phyloP scores from a whole-genome alignment of 1,140 invertebrate species.

The Maniola jurtina region DNA sequence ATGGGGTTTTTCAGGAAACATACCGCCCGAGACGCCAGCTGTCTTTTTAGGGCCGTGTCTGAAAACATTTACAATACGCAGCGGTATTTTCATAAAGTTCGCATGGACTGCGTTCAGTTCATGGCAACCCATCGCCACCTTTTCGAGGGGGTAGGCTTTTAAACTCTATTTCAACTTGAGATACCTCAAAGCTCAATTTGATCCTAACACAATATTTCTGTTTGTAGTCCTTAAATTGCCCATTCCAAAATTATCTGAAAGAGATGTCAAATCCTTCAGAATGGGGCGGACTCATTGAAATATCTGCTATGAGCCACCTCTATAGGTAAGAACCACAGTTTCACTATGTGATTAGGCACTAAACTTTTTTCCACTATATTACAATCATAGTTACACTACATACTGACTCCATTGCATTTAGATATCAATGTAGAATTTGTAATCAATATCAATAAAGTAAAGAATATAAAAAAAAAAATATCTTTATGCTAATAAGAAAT shows the following conservation, averaged over 20 bases:
- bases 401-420: no score
- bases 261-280: conserved; percentile 85
- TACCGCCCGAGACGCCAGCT: conserved; percentile 89
- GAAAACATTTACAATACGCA: conserved; percentile 92
- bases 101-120: conserved; percentile 85
- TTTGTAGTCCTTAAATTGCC: conserved; percentile 79
- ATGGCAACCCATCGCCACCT: conserved; percentile 80
- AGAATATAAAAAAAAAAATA: no score
- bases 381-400: neutral
- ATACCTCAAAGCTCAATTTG: conserved; percentile 24
- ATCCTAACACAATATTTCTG: conserved; percentile 49
- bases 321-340: conserved; percentile 78
- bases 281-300: conserved; percentile 84
- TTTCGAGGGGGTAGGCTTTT: conserved; percentile 70
- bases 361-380: conserved; percentile 22
- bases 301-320: conserved; percentile 84
- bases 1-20: conserved; percentile 90
- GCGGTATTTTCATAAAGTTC: conserved; percentile 85
- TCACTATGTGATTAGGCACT: conserved; percentile 5
- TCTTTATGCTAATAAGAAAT: no score
- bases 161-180: conserved; percentile 40
- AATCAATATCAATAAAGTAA: no score
- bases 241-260: conserved; percentile 83
- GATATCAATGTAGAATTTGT: no score
- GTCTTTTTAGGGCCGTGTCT: conserved; percentile 90